Evolutionary conservation across 1,140 invertebrate genomes (phyloP).

Genomic region (Euura lappo): DNA sequence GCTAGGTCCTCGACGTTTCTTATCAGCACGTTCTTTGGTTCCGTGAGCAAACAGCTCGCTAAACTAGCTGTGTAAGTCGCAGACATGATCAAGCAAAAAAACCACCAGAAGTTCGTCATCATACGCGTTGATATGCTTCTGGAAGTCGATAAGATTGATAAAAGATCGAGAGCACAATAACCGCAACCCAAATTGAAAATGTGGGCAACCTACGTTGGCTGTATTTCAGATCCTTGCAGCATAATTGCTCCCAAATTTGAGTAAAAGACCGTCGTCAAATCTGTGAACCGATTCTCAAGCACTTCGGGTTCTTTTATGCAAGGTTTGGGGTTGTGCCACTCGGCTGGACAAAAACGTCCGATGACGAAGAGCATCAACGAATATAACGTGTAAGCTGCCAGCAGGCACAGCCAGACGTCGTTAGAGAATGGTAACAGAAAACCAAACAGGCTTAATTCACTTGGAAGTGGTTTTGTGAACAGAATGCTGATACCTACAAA

Average conservation of each 20-base stretch:
- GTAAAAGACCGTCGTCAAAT: slow-evolving; percentile 81
- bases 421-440: slow-evolving; percentile 88
- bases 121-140: slow-evolving; percentile 83
- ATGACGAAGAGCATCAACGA: slow-evolving; percentile 82
- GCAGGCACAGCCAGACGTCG: slow-evolving; percentile 82
- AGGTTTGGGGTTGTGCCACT: slow-evolving; percentile 85
- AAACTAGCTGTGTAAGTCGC: slow-evolving; percentile 97
- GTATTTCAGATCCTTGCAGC: slow-evolving; percentile 87
- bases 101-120: slow-evolving; percentile 88
- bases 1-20: slow-evolving; percentile 86
- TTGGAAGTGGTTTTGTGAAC: slow-evolving; percentile 81
- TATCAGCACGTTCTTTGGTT: slow-evolving; percentile 80
- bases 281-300: slow-evolving; percentile 82
- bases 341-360: slow-evolving; percentile 77
- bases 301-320: slow-evolving; percentile 77
- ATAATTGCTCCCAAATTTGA: slow-evolving; percentile 81
- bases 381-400: slow-evolving; percentile 76
- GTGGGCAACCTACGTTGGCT: slow-evolving; percentile 67
- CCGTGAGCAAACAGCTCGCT: slow-evolving; percentile 94
- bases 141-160: slow-evolving; percentile 27
- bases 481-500: slow-evolving; percentile 79
- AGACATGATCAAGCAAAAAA: slow-evolving; percentile 95
- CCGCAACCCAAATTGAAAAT: slow-evolving; percentile 6
- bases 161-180: slow-evolving; percentile 1
- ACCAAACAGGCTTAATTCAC: slow-evolving; percentile 82